These are phyloP conservation scores for Pseudomugil tenellus DNA, from an alignment of 2,797 vertebrate species.

Conservation along the genomic window DNA sequence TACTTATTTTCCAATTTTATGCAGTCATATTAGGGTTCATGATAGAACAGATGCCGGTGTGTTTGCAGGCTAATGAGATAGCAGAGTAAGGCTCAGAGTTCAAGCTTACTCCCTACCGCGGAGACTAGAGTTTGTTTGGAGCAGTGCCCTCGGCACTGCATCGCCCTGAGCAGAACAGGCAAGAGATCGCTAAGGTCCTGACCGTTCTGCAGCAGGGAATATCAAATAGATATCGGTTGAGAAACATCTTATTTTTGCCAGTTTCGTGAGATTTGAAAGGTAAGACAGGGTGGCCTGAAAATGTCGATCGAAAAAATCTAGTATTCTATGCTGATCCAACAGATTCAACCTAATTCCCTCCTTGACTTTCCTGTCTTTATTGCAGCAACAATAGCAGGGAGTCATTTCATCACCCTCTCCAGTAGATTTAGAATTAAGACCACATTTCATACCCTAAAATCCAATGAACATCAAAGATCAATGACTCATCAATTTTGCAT, in stretches of 20 bases:
- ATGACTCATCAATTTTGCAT: slow-evolving; percentile 79
- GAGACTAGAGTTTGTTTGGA: slow-evolving; percentile 74
- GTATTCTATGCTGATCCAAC: background rate
- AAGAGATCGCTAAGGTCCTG: slow-evolving; percentile 64
- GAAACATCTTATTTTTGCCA: slow-evolving; percentile 6
- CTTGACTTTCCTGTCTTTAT: background rate
- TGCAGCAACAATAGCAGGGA: background rate
- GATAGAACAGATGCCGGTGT: slow-evolving; percentile 73
- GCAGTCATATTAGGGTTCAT: slow-evolving; percentile 59
- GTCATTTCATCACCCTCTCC: slow-evolving; percentile 4
- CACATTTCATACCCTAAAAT: slow-evolving; percentile 50
- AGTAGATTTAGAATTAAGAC: slow-evolving; percentile 28
- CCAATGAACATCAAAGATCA: slow-evolving; percentile 57
- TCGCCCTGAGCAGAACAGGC: slow-evolving; percentile 62
- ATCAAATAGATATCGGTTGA: slow-evolving; percentile 67
- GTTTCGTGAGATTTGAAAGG: slow-evolving; percentile 20
- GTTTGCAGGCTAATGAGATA: slow-evolving; percentile 76
- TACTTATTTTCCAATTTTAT: slow-evolving; percentile 48
- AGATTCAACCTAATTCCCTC: background rate
- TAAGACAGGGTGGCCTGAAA: background rate
- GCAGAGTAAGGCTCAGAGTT: slow-evolving; percentile 65
- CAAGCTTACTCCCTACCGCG: slow-evolving; percentile 43
- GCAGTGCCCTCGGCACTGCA: slow-evolving; percentile 53
- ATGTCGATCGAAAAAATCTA: background rate
- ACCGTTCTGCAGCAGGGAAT: slow-evolving; percentile 60